Percentiles rank a stretch among this genome's conserved stretches.
Conservation (phyloP, 2,113 vertebrate species). For the Microcebus ravelobensis region DNA sequence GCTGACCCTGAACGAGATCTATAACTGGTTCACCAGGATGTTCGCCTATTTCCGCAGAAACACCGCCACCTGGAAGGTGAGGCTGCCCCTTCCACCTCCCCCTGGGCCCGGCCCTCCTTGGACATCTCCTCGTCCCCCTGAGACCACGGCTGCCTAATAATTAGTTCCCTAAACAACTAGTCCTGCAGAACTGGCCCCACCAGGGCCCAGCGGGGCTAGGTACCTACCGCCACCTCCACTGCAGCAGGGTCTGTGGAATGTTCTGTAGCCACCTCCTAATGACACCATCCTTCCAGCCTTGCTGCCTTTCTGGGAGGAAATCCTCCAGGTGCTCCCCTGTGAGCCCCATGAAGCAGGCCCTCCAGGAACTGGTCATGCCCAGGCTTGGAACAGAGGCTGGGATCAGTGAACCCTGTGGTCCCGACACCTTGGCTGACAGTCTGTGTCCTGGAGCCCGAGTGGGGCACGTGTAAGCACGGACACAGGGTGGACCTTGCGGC, state of each 20-base stretch:
- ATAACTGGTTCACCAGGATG: conserved; percentile 99
- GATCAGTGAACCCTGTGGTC: background rate
- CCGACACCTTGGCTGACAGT: background rate
- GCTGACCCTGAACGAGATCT: conserved; percentile 99
- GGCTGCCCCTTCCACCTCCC: background rate
- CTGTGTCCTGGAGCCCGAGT: background rate
- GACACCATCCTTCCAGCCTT: background rate
- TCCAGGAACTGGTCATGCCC: background rate
- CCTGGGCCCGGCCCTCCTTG: background rate
- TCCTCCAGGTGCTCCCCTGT: background rate
- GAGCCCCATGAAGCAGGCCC: background rate
- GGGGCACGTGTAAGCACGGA: background rate
- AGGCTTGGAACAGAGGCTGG: background rate
- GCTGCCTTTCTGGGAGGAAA: background rate
- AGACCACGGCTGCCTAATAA: background rate
- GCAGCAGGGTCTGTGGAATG: too few relatives aligned
- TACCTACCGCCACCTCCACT: background rate
- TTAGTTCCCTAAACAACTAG: background rate
- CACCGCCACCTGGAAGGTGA: conserved; percentile 99
- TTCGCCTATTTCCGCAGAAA: conserved; percentile 99
- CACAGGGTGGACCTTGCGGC: background rate
- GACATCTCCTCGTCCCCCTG: background rate
- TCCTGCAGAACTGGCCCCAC: background rate
- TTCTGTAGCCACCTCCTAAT: background rate
- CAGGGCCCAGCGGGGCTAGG: background rate